Evolutionary conservation across 2,888 invertebrate species (phyloP), one percentile per base, ranked within the genome.

Genomic region (Eupithecia insigniata): DNA sequence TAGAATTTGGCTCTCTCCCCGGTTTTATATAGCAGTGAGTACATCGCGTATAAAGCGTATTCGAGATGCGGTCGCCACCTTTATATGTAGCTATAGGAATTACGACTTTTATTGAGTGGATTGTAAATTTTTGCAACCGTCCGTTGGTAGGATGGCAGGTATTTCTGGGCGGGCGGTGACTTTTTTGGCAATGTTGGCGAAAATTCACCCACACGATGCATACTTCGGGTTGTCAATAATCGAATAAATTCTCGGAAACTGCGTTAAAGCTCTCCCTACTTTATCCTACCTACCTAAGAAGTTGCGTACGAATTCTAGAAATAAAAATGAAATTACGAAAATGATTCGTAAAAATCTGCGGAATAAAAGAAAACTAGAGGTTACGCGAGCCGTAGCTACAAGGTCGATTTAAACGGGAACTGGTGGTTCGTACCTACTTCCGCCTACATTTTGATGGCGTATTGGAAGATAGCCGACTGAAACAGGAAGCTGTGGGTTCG

Each of bases 1-100:
- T 95, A 95, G 95, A 95, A 94, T 93, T 95, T 95, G 95, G 95
- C 95, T 95, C 93, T 93, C 92, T 93, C 95, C 95, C 95, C 94
- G 93, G 94, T 93, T 93, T 93, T 92, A 93, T 93, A 93, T 94
- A 94, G 93, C 89, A 91, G 92, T 93, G 93, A 93, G 93, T 93
- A 93, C 93, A 93, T 93, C 91, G 84, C 85, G 89, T 93, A 93
- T 94, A 93, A 93, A 93, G 88, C 92, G 90, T 92, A 91, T 92
- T 88, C 89, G 90, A 92, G 93, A 93, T 93, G 92, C 90, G 93
- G 92, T 92, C 89, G 86, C 84, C 85, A 64, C 85, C 80, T 79
- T 84, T 85, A 90, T 87, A 88, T 90, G 81, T 85, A 92, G 92
- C 92, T 93, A 92, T 93, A 93, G 92, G 90, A 90, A 91, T 93